Conservation (phyloP, 1,140 invertebrate genomes). For the Tenebrio molitor region DNA sequence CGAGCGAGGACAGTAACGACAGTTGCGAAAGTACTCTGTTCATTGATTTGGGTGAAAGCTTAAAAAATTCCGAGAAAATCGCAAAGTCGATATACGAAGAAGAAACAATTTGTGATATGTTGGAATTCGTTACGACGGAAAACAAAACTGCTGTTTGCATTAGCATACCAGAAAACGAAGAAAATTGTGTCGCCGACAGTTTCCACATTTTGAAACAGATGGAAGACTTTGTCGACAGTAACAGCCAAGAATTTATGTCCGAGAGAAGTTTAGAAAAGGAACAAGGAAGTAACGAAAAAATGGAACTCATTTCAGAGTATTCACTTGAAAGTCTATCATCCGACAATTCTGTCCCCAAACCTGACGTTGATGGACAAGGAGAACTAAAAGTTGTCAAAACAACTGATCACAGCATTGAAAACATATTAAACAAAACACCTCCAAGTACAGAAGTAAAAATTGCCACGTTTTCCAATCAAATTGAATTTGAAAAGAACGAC, state of each 20-base stretch:
- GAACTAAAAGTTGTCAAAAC: constrained; percentile 16
- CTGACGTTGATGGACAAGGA: no score
- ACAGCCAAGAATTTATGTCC: background rate
- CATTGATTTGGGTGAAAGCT: background rate
- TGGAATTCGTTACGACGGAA: constrained; percentile 28
- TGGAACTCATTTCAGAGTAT: background rate
- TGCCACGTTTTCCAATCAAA: background rate
- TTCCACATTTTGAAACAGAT: constrained; percentile 37
- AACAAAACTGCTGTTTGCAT: constrained; percentile 19
- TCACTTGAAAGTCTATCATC: background rate
- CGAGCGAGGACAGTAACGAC: constrained; percentile 40
- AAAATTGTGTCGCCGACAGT: background rate
- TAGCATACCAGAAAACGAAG: constrained; percentile 34
- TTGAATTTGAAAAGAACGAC: background rate
- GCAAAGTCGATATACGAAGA: constrained; percentile 23
- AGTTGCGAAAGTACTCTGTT: constrained; percentile 27
- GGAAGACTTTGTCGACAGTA: constrained; percentile 26
- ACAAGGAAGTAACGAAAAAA: no score
- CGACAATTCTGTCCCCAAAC: no score
- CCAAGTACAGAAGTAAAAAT: background rate
- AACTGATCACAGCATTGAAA: constrained; percentile 39
- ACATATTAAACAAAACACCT: constrained; percentile 22
- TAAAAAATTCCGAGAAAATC: background rate
- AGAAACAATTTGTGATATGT: constrained; percentile 18
- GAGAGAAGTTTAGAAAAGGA: no score